A percentile compares a stretch with the other conserved stretches of the same genome.
phyloP scores from a whole-genome alignment of 2,888 invertebrate species.

The Trichopoda pennipes region DNA sequence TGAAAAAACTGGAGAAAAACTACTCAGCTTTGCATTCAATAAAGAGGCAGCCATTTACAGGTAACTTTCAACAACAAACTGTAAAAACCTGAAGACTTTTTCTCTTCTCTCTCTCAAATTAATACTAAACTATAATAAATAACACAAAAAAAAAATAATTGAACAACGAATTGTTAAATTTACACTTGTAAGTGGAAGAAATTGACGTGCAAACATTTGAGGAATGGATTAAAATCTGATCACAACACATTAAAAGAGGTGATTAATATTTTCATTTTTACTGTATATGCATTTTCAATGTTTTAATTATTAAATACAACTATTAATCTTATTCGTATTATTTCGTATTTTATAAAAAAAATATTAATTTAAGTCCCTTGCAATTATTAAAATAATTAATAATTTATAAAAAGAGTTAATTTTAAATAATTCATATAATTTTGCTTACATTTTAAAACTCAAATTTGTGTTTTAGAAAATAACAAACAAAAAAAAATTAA shows the following conservation, averaged over 20 bases:
- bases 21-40: neutral
- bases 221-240: conserved; percentile 36
- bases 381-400: conserved; percentile 14
- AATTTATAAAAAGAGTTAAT: conserved; percentile 4
- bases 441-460: too few species aligned
- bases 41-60: conserved; percentile 31
- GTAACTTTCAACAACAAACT: conserved; percentile 63
- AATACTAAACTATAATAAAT: conserved; percentile 2
- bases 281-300: conserved; percentile 44
- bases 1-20: neutral
- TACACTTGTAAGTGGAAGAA: neutral
- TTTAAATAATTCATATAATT: neutral
- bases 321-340: neutral
- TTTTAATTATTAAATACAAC: conserved; percentile 21
- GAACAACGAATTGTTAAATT: conserved; percentile 53
- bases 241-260: conserved; percentile 46
- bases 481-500: too few species aligned
- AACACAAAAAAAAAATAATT: conserved; percentile 23
- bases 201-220: neutral
- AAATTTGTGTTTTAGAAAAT: too few species aligned
- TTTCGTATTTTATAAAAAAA: conserved; percentile 32
- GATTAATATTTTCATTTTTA: conserved; percentile 52
- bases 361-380: conserved; percentile 17
- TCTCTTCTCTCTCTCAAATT: conserved; percentile 54
- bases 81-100: conserved; percentile 60